Percentiles rank a stretch among this genome's conserved stretches.
These are phyloP conservation scores for Troides oblongomaculatus DNA, from an alignment of 2,888 invertebrate species.

Conservation along the genomic window DNA sequence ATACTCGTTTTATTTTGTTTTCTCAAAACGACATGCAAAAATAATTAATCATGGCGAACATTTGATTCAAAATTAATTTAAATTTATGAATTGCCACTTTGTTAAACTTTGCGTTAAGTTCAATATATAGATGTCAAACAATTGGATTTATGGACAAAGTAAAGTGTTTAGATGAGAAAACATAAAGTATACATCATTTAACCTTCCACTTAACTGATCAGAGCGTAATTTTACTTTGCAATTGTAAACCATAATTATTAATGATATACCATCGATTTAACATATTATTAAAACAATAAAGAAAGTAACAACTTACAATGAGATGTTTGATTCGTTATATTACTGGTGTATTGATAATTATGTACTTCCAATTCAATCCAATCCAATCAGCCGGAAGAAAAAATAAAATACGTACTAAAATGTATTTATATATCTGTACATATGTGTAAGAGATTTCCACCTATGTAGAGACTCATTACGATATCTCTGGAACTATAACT, in stretches of 20 bases:
- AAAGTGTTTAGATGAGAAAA: neutral
- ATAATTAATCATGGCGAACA: too few species aligned
- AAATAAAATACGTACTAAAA: too few species aligned
- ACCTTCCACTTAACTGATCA: constrained; percentile 16
- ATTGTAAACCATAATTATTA: neutral
- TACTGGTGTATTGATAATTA: too few species aligned
- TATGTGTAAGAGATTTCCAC: too few species aligned
- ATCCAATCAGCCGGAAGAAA: too few species aligned
- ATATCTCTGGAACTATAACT: too few species aligned
- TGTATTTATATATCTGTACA: too few species aligned
- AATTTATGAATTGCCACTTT: neutral
- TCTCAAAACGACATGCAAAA: too few species aligned
- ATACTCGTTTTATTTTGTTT: too few species aligned
- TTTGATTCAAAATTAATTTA: neutral
- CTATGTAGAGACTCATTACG: too few species aligned
- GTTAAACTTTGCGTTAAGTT: neutral
- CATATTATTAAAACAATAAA: neutral
- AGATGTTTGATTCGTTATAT: too few species aligned
- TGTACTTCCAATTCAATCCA: too few species aligned
- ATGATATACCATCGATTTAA: neutral
- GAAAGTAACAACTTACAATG: neutral
- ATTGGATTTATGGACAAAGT: neutral
- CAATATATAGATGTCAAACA: neutral
- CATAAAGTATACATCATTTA: constrained; percentile 10
- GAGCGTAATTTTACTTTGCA: neutral